Evolutionary conservation across 2,113 vertebrate species (phyloP).

Genomic region (cattle (Bos taurus)): DNA sequence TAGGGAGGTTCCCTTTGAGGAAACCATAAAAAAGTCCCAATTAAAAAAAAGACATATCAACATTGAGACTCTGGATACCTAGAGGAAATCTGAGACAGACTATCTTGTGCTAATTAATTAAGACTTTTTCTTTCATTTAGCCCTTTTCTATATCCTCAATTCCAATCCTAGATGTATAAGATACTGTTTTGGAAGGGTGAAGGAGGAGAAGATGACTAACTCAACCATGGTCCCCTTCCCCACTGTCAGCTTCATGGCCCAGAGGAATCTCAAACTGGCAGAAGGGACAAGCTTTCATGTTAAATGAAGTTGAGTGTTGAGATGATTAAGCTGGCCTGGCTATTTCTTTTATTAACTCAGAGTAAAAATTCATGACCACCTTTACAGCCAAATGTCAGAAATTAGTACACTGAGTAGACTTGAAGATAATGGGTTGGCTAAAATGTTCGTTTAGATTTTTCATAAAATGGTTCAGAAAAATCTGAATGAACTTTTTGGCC

Average conservation of each 20-base stretch:
- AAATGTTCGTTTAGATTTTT: neutral
- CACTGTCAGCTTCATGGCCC: neutral
- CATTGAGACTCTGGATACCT: neutral
- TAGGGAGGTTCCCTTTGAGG: neutral
- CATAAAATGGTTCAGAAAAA: neutral
- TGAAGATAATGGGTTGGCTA: neutral
- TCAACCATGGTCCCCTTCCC: neutral
- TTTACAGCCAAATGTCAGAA: neutral
- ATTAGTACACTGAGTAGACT: neutral
- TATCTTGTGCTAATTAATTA: neutral
- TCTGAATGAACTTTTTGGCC: neutral
- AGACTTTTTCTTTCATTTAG: neutral
- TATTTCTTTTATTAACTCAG: neutral
- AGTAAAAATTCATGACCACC: neutral
- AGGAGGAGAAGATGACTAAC: neutral
- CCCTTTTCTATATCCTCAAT: neutral
- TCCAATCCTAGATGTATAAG: neutral
- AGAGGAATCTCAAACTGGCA: neutral
- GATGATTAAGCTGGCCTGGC: neutral
- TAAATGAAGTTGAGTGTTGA: neutral
- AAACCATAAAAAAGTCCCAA: neutral
- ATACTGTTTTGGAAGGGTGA: neutral
- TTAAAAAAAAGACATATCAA: no score
- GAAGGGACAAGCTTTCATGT: neutral
- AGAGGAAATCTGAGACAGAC: neutral